phyloP scores from a whole-genome alignment of 2,888 invertebrate species.

The Thyatira batis region DNA sequence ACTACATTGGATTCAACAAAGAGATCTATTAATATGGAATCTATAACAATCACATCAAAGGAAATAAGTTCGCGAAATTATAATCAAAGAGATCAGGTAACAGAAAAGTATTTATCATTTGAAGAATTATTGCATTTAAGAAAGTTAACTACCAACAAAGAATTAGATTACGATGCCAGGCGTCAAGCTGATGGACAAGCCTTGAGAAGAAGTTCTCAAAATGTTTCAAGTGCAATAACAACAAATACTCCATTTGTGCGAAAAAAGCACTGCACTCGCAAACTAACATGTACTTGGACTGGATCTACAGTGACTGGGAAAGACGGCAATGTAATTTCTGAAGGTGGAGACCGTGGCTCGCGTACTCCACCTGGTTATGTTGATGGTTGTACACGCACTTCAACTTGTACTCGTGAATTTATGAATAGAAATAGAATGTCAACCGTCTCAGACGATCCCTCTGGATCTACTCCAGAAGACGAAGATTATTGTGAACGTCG shows the following conservation, averaged over 20 bases:
- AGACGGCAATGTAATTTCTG: slow-evolving; percentile 33
- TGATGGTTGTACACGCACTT: slow-evolving; percentile 70
- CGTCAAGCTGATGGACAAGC: slow-evolving; percentile 25
- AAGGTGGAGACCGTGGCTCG: slow-evolving; percentile 40
- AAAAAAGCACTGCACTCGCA: slow-evolving; percentile 65
- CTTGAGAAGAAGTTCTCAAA: slow-evolving; percentile 9
- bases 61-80: slow-evolving; percentile 23
- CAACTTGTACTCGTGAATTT: slow-evolving; percentile 68
- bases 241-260: slow-evolving; percentile 56
- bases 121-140: slow-evolving; percentile 71
- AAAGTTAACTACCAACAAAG: slow-evolving; percentile 44
- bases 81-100: slow-evolving; percentile 34
- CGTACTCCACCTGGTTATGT: slow-evolving; percentile 71
- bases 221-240: slow-evolving; percentile 37
- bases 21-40: slow-evolving; percentile 45
- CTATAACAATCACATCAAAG: slow-evolving; percentile 55
- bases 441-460: slow-evolving; percentile 23
- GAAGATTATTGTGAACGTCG: slow-evolving; percentile 73
- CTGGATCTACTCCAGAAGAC: slow-evolving; percentile 34
- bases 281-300: slow-evolving; percentile 75
- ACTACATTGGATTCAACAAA: slow-evolving; percentile 16
- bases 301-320: slow-evolving; percentile 41
- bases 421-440: slow-evolving; percentile 64
- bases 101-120: slow-evolving; percentile 74
- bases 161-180: slow-evolving; percentile 39